Evolutionary conservation across 2,113 vertebrate species (phyloP).

Genomic region (Hippocampus comes): DNA sequence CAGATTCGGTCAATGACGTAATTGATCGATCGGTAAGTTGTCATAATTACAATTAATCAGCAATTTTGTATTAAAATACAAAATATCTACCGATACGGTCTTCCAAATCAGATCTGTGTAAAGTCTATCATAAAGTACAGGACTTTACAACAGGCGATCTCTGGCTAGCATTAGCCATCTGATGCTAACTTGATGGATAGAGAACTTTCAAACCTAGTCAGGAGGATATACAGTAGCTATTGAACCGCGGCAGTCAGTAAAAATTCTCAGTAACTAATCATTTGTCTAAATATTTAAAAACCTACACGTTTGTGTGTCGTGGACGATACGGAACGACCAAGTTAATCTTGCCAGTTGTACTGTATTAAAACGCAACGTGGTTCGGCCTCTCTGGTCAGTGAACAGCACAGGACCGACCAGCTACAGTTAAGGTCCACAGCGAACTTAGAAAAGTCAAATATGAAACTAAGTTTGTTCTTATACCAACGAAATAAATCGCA

Average conservation of each 20-base stretch:
- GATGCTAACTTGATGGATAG: conserved; percentile 14
- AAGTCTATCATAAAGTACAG: not conserved
- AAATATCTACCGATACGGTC: too few relatives aligned
- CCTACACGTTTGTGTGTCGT: fast-evolving
- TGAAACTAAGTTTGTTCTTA: not conserved
- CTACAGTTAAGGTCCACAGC: not conserved
- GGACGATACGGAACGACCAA: not conserved
- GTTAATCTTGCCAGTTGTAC: not conserved
- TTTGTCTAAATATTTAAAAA: not conserved
- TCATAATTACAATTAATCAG: too few relatives aligned
- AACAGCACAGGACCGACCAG: not conserved
- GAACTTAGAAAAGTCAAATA: not conserved
- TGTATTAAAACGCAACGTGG: conserved; percentile 5
- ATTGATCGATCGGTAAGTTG: too few relatives aligned
- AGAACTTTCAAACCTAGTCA: not conserved
- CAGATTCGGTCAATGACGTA: too few relatives aligned
- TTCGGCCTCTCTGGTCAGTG: conserved; percentile 14
- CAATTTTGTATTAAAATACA: too few relatives aligned
- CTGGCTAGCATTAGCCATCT: conserved; percentile 24
- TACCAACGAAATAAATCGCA: not conserved
- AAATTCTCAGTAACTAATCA: not conserved
- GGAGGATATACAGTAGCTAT: not conserved
- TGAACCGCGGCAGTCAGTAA: not conserved
- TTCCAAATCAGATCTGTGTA: too few relatives aligned
- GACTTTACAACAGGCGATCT: not conserved